Evolutionary conservation across 2,888 invertebrate species (phyloP), one percentile per base, ranked within the genome.

Genomic region (Chydorus sphaericus): DNA sequence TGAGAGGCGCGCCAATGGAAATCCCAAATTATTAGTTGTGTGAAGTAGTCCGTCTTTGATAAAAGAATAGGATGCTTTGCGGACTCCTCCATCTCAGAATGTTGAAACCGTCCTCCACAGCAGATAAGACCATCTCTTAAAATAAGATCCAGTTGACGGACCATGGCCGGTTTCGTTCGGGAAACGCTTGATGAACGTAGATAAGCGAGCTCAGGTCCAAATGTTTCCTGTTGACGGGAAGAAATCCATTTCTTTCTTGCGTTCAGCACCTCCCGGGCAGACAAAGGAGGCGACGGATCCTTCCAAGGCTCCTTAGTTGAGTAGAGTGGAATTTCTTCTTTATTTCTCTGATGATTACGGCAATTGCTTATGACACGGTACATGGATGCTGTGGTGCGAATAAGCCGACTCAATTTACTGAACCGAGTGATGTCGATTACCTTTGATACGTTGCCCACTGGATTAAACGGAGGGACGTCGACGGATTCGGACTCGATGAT

Each of bases 1-100:
- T 55, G 55, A 11, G 48, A 18, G 10, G 44, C 30, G 10, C 31
- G 31, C 11, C 16, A 5, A 44, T 44, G 55, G 48, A 28, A 44
- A 44, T 44, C 29, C 14, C 20, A 20, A 14, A 48, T 20, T 11
- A 55, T 39, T 30, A 55, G n/a, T 5, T 18, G 14, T 30, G 55
- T 37, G 29, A 55, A n/a, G 18, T 55, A 29, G 30, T 26, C 29
- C 10, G 11, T 14, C 11, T 51, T 29, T 11, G 31, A n/a, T n/a
- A 51, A 14, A 3, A 55, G 26, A 4, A 48, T 28, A 10, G 55
- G 55, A 48, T 48, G 55, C 55, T 31, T 55, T 37, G 55, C 55
- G 10, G 44, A 44, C 10, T 26, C 16, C 18, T n/a, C 28, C n/a
- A 55, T 29, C 5, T n/a, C 14, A 18, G 55, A 28, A 20, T 55